Conservation (phyloP, 2,888 invertebrate species). For the Leucoma salicis region DNA sequence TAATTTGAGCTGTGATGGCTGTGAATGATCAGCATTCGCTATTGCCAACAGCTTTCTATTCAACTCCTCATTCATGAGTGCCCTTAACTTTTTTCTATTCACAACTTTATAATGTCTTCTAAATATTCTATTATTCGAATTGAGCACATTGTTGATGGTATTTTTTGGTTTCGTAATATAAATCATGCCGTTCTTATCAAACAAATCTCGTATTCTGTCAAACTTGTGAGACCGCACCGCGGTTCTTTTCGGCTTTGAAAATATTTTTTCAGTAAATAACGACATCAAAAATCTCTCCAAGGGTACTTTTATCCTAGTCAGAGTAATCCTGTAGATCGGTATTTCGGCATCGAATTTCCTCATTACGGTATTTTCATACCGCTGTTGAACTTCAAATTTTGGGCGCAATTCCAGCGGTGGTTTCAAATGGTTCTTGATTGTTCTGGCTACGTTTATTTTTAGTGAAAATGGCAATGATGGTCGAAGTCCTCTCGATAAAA, state of each 20-base stretch:
- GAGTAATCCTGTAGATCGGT: neutral
- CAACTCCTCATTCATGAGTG: neutral
- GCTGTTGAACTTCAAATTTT: neutral
- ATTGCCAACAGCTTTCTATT: slow-evolving; percentile 1
- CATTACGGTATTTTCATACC: neutral
- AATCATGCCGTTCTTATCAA: slow-evolving; percentile 7
- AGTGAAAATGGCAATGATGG: neutral
- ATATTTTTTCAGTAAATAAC: no score
- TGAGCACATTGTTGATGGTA: neutral
- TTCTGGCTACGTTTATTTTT: neutral
- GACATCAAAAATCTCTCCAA: no score
- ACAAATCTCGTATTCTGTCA: neutral
- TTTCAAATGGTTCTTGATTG: neutral
- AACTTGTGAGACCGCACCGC: neutral
- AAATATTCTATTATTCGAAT: neutral
- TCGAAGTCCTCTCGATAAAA: no score
- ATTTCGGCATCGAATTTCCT: neutral
- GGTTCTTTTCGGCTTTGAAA: neutral
- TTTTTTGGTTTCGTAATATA: neutral
- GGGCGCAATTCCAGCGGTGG: neutral
- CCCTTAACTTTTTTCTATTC: no score
- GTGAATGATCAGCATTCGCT: neutral
- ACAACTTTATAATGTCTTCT: neutral
- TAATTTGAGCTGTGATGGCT: neutral
- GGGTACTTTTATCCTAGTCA: neutral